Percentiles rank a stretch among this genome's conserved stretches.
These are phyloP conservation scores for Hydrocynus forskahlii DNA, from an alignment of 2,797 vertebrate genomes.

Conservation along the genomic window DNA sequence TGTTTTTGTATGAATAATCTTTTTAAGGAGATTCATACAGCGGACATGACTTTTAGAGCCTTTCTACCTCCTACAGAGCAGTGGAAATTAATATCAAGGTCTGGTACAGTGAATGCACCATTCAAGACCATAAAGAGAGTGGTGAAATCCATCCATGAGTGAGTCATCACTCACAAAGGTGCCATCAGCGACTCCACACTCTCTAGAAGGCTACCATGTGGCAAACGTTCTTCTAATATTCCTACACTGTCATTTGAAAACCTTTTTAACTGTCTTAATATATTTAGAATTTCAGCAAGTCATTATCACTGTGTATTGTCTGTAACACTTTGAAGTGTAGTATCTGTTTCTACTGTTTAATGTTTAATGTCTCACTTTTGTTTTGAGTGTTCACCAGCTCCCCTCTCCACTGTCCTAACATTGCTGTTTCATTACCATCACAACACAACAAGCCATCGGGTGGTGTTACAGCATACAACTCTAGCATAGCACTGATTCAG, in stretches of 20 bases:
- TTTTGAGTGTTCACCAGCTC: too few species aligned
- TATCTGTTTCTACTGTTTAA: neutral
- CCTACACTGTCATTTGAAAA: neutral
- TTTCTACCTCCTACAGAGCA: neutral
- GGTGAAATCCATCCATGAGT: neutral
- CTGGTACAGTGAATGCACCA: neutral
- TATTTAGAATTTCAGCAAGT: neutral
- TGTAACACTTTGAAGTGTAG: neutral
- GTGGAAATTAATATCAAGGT: too few species aligned
- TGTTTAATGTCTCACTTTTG: neutral
- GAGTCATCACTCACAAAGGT: neutral
- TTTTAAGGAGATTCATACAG: too few species aligned
- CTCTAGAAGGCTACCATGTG: neutral
- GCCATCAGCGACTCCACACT: neutral
- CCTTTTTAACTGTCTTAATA: neutral
- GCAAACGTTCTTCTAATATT: neutral
- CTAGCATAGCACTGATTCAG: too few species aligned
- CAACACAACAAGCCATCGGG: too few species aligned
- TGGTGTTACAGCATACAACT: too few species aligned
- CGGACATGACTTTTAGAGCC: neutral
- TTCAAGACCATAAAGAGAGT: neutral
- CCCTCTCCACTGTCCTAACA: neutral
- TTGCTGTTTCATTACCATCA: too few species aligned
- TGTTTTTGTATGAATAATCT: too few species aligned
- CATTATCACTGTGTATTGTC: constrained; percentile 1